phyloP scores from a whole-genome alignment of 2,113 vertebrate genomes.

The Anhinga rufa region DNA sequence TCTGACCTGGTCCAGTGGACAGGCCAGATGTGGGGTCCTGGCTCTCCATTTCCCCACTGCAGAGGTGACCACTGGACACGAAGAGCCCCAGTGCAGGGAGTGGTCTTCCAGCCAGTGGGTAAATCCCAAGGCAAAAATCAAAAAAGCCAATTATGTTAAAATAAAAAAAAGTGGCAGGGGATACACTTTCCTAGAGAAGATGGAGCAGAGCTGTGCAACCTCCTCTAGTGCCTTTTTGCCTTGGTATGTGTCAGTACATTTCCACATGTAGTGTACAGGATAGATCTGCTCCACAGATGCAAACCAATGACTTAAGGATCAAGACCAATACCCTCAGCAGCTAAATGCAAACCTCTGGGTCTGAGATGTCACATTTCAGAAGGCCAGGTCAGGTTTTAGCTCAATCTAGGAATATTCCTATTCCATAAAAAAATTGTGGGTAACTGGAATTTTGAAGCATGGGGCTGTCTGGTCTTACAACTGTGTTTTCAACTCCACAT shows the following conservation, averaged over 20 bases:
- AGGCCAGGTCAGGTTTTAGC: not conserved
- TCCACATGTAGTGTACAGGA: not conserved
- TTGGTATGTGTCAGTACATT: not conserved
- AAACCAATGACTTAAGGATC: not conserved
- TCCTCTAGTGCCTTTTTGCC: not conserved
- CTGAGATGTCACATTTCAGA: not conserved
- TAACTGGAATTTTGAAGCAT: not conserved
- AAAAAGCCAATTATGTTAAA: rapidly evolving
- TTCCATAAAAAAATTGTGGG: not conserved
- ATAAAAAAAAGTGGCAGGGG: not conserved
- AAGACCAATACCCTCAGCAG: not conserved
- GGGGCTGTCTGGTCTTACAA: not conserved
- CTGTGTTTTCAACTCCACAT: not conserved
- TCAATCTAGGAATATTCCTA: not conserved
- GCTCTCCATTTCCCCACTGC: not conserved
- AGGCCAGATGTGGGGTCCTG: not conserved
- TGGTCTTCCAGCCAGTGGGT: not conserved
- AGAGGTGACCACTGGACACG: not conserved
- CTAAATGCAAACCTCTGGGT: not conserved
- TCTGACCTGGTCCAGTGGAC: not conserved
- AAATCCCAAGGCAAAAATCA: not conserved
- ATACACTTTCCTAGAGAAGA: not conserved
- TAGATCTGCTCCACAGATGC: not conserved
- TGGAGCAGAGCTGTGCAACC: not conserved
- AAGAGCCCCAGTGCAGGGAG: rapidly evolving